Base-by-base conservation (phyloP, 2,888 invertebrate species). In the Mythimna lalbum region DNA sequence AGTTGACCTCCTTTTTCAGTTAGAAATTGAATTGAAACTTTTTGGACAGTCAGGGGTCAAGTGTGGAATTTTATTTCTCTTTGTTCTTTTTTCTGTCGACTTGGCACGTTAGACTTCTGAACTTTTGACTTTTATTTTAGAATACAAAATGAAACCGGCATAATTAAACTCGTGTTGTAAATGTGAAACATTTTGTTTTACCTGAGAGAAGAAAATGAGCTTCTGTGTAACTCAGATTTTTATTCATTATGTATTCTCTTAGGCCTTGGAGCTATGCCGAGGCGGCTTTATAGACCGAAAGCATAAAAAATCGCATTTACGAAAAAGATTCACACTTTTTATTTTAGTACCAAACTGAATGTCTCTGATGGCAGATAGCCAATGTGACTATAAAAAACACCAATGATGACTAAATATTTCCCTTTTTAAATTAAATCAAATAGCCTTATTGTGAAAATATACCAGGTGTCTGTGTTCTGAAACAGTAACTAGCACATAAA, bases 1-100 rank as follows among this genome's bases (percentile, higher is more conserved):
- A 75, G 64, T 65, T 78, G 75, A 78, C 77, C 80, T 65, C 64
- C 31, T 79, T 79, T 78, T 79, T 79, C 50, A 63, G 69, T 69
- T 77, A 74, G 62, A 79, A 78, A 79, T 74, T 74, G 19, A 74
- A 79, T 69, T 59, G 43, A 27, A 65, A 55, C 57, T 74, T 79
- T 78, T 74, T 63, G 39, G 43, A 69, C 39, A 27, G 74, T 63
- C 21, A 39, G n/a, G 21, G 36, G 53, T 74, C 69, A 69, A 78
- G 69, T 57, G 69, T 53, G 49, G 12, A 61, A 62, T 39, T 74
- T 69, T 57, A 73, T 68, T 57, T 65, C 63, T 12, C 52, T 49
- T 52, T 73, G 53, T 68, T 47, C n/a, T 56, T 73, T 68, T 61
- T 64, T 55, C 23, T 27, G 23, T 10, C 49, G 21, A 21, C 33